phyloP scores from a whole-genome alignment of 2,113 vertebrate species.

The Scomber scombrus region DNA sequence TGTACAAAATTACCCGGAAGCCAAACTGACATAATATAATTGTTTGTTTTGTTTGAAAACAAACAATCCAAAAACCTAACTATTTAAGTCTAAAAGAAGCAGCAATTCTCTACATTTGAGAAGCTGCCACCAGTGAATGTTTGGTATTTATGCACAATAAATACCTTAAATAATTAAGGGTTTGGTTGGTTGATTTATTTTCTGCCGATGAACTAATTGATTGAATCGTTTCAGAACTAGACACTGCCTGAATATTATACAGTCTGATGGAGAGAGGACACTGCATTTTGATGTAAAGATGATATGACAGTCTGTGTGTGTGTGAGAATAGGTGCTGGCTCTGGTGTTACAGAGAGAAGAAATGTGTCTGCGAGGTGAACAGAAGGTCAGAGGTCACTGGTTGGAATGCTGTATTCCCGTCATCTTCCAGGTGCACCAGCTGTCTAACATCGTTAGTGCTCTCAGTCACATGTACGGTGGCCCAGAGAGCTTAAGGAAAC shows the following conservation, averaged over 20 bases:
- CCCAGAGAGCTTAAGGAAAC: conserved; percentile 15
- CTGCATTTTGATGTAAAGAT: background rate
- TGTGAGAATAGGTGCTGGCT: conserved; percentile 9
- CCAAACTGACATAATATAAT: background rate
- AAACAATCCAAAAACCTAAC: background rate
- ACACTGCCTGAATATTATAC: background rate
- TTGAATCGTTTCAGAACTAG: background rate
- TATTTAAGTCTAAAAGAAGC: background rate
- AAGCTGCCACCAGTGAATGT: background rate
- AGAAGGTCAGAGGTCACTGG: conserved; percentile 57
- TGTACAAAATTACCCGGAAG: background rate
- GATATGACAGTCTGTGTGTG: conserved; percentile 17
- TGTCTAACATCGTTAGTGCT: conserved; percentile 30
- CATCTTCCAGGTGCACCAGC: conserved; percentile 67
- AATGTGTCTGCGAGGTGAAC: conserved; percentile 51
- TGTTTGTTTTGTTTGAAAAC: background rate
- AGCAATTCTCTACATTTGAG: background rate
- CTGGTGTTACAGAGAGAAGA: conserved; percentile 20
- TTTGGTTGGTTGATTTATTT: no score
- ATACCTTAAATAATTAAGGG: no score
- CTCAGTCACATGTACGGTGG: background rate
- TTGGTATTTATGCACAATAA: no score
- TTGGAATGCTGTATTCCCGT: conserved; percentile 63
- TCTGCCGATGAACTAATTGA: no score
- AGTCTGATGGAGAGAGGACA: background rate